Evolutionary conservation across 2,797 vertebrate genomes (phyloP).

Genomic region (Clarias platycephalus): DNA sequence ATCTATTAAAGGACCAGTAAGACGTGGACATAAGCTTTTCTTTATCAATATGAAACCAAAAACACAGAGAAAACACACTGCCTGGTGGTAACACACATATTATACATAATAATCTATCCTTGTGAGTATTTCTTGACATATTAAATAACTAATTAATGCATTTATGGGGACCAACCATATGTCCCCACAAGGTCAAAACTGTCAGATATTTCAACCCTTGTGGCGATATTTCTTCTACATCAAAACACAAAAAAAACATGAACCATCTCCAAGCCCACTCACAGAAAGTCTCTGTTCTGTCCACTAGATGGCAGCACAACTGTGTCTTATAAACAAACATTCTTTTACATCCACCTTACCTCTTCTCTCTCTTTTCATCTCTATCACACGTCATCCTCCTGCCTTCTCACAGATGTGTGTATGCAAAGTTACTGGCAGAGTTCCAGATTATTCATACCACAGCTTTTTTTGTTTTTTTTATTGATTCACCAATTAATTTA

Average conservation of each 20-base stretch:
- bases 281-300: neutral
- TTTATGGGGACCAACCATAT: neutral
- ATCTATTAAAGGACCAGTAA: neutral
- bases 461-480: no score
- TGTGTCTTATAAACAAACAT: neutral
- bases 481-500: conserved; percentile 21
- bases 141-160: neutral
- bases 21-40: neutral
- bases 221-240: neutral
- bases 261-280: no score
- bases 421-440: conserved; percentile 16
- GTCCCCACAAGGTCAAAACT: neutral
- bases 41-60: neutral
- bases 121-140: neutral
- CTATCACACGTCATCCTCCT: neutral
- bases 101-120: neutral
- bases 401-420: conserved; percentile 16
- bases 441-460: neutral
- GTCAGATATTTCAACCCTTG: neutral
- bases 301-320: conserved; percentile 19
- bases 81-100: neutral
- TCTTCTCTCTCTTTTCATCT: no score
- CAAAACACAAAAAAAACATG: no score
- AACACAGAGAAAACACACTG: neutral
- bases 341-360: neutral